phyloP scores from a whole-genome alignment of 1,140 invertebrate genomes.

The Argopecten irradians region DNA sequence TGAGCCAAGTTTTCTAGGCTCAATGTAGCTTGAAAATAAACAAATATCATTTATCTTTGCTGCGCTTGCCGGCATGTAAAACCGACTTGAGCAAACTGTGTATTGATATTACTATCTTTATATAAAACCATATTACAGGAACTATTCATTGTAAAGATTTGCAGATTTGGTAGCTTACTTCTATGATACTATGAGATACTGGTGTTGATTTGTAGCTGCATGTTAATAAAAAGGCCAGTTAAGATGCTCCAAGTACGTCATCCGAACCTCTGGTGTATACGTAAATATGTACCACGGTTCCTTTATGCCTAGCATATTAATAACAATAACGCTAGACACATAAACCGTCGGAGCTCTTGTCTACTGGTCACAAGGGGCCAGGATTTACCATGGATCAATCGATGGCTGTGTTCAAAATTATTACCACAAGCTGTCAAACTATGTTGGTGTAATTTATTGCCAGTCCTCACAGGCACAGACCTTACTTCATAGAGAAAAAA shows the following conservation, averaged over 20 bases:
- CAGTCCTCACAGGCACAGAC: background rate
- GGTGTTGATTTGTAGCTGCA: background rate
- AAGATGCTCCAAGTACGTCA: background rate
- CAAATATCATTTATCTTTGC: no score
- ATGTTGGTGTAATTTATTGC: background rate
- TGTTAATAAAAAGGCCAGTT: background rate
- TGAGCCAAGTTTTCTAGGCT: no score
- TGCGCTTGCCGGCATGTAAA: no score
- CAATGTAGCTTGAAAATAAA: no score
- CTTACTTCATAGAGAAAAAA: background rate
- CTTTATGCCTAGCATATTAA: background rate
- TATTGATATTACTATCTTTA: no score
- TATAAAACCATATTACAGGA: no score
- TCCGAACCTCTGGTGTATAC: background rate
- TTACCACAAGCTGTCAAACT: constrained; percentile 1
- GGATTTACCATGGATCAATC: background rate
- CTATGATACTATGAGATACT: no score
- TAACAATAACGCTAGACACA: background rate
- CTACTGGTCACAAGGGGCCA: background rate
- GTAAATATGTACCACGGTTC: background rate
- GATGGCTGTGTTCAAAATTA: constrained; percentile 10
- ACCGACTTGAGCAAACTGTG: no score
- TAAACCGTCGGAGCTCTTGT: background rate
- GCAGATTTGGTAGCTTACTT: no score
- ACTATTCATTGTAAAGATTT: no score